phyloP scores from a whole-genome alignment of 1,140 invertebrate species.

The Littorina saxatilis region DNA sequence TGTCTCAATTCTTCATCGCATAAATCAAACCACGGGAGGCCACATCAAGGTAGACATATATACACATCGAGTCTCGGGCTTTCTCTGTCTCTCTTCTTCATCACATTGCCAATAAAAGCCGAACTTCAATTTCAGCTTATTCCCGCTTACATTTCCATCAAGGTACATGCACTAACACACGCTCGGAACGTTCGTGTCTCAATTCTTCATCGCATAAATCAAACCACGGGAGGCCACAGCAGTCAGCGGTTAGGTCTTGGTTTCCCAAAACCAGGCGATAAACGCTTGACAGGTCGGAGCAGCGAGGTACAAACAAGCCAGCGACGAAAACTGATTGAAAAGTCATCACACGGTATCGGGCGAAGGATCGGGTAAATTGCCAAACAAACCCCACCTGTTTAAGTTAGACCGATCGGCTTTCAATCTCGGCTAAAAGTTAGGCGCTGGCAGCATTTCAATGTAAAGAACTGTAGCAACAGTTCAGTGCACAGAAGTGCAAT shows the following conservation, averaged over 20 bases:
- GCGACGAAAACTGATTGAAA: neutral
- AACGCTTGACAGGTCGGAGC: neutral
- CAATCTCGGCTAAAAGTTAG: neutral
- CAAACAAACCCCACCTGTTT: neutral
- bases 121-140: too few relatives aligned
- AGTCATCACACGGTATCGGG: neutral
- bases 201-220: slow-evolving; percentile 20
- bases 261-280: neutral
- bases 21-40: neutral
- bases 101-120: too few relatives aligned
- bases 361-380: neutral
- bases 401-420: neutral
- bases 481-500: too few relatives aligned
- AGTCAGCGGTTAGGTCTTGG: neutral
- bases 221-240: neutral
- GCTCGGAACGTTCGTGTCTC: neutral
- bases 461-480: too few relatives aligned
- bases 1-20: slow-evolving; percentile 15
- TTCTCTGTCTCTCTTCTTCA: too few relatives aligned
- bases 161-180: too few relatives aligned
- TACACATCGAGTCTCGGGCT: too few relatives aligned
- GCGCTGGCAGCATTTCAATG: too few relatives aligned
- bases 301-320: neutral
- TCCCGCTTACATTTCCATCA: neutral
- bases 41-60: too few relatives aligned